A percentile compares a stretch with the other conserved stretches of the same genome.
These are phyloP conservation scores for Drosophila sp. DNA, from an alignment of 1,140 invertebrate species.

Conservation along the genomic window DNA sequence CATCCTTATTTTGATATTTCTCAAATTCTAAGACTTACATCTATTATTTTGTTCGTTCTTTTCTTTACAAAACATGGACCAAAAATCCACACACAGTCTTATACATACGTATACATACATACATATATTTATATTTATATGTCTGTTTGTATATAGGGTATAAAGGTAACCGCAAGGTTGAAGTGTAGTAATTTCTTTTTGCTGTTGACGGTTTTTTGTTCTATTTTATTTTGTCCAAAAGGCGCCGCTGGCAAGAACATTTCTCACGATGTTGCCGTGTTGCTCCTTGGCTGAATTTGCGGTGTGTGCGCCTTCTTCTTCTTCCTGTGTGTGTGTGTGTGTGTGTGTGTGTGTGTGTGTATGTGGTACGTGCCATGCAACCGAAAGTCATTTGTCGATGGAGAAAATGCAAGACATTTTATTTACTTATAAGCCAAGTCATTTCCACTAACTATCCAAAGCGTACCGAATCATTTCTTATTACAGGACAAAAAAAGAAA, in stretches of 20 bases:
- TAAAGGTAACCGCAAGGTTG: not conserved
- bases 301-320: not conserved
- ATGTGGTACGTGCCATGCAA: slow-evolving; percentile 42
- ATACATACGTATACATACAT: too few relatives aligned
- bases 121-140: too few relatives aligned
- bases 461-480: slow-evolving; percentile 60
- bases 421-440: slow-evolving; percentile 66
- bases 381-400: slow-evolving; percentile 68
- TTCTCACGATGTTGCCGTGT: slow-evolving; percentile 27
- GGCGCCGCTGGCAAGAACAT: slow-evolving; percentile 33
- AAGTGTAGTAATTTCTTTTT: slow-evolving; percentile 5
- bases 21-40: too few relatives aligned
- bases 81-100: too few relatives aligned
- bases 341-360: not conserved
- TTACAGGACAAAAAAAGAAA: slow-evolving; percentile 34
- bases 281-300: slow-evolving; percentile 5
- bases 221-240: slow-evolving; percentile 15
- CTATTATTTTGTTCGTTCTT: too few relatives aligned
- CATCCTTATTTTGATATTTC: too few relatives aligned
- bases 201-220: slow-evolving; percentile 13
- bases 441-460: slow-evolving; percentile 57
- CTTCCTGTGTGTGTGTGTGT: not conserved
- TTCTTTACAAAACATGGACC: too few relatives aligned
- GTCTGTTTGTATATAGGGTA: too few relatives aligned
- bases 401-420: slow-evolving; percentile 56